Percentiles rank a stretch among this genome's conserved stretches.
These are phyloP conservation scores for Otolemur crassicaudatus DNA, from an alignment of 2,797 vertebrate species.

Conservation along the genomic window DNA sequence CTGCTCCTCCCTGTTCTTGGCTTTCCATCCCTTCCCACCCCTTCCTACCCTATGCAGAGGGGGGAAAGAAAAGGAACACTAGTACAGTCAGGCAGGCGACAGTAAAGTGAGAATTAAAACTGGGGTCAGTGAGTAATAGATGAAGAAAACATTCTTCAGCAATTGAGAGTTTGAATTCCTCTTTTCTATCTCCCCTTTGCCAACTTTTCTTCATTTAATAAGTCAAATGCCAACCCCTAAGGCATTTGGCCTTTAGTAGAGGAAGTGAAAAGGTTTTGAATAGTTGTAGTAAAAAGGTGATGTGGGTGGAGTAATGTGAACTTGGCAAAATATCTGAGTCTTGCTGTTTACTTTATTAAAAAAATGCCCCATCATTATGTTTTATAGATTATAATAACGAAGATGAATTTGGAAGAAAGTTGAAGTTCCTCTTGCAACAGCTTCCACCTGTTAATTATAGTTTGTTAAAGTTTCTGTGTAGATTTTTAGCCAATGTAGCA, in stretches of 20 bases:
- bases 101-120: constrained; percentile 16
- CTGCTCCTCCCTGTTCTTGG: no score
- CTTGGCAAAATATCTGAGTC: constrained; percentile 74
- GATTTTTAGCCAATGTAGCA: constrained; percentile 96
- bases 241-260: constrained; percentile 63
- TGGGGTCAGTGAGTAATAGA: constrained; percentile 47
- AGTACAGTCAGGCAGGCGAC: constrained; percentile 38
- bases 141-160: constrained; percentile 54
- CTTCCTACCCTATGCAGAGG: no score
- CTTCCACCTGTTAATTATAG: constrained; percentile 97
- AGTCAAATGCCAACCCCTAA: constrained; percentile 65
- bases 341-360: constrained; percentile 75
- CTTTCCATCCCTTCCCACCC: no score
- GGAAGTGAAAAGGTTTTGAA: constrained; percentile 78
- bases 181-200: not conserved
- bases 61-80: not conserved
- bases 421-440: constrained; percentile 98
- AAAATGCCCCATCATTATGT: constrained; percentile 74
- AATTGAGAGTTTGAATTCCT: constrained; percentile 57
- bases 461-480: constrained; percentile 97
- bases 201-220: constrained; percentile 28
- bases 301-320: constrained; percentile 75
- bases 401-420: constrained; percentile 95
- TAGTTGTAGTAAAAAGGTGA: constrained; percentile 67
- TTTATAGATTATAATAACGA: constrained; percentile 95